Evolutionary conservation across 2,113 vertebrate species (phyloP).

Genomic region (Tamias sibiricus): DNA sequence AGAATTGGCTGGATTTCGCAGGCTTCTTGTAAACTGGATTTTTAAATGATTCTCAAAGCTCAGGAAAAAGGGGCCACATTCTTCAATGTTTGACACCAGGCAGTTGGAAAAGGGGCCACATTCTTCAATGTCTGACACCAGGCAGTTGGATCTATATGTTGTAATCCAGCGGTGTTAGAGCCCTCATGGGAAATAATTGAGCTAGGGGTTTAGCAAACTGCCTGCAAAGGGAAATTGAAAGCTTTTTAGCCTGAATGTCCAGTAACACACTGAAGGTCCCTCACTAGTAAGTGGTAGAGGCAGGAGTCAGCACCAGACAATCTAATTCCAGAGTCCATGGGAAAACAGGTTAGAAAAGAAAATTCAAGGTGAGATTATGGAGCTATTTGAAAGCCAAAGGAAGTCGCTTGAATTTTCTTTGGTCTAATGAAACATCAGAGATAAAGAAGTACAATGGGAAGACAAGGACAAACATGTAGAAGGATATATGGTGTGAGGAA

Average conservation of each 20-base stretch:
- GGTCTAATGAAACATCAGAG: background rate
- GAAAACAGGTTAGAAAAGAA: slow-evolving; percentile 8
- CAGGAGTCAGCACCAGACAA: background rate
- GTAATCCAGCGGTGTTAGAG: background rate
- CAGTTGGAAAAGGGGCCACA: background rate
- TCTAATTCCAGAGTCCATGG: background rate
- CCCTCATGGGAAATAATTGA: background rate
- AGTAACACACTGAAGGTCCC: background rate
- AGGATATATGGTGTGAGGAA: background rate
- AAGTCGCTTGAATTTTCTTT: background rate
- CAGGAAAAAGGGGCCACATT: background rate
- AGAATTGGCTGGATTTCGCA: background rate
- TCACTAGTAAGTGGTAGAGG: background rate
- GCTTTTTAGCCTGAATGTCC: background rate
- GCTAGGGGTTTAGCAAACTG: background rate
- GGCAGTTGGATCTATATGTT: background rate
- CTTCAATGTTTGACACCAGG: background rate
- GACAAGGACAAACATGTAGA: background rate
- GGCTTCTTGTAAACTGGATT: background rate
- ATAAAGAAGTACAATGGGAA: background rate
- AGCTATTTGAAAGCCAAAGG: background rate
- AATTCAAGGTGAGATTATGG: background rate
- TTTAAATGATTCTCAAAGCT: background rate
- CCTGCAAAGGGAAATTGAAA: background rate
- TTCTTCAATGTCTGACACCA: background rate